phyloP scores from a whole-genome alignment of 2,888 invertebrate genomes.

The Pristionchus maxplancki region DNA sequence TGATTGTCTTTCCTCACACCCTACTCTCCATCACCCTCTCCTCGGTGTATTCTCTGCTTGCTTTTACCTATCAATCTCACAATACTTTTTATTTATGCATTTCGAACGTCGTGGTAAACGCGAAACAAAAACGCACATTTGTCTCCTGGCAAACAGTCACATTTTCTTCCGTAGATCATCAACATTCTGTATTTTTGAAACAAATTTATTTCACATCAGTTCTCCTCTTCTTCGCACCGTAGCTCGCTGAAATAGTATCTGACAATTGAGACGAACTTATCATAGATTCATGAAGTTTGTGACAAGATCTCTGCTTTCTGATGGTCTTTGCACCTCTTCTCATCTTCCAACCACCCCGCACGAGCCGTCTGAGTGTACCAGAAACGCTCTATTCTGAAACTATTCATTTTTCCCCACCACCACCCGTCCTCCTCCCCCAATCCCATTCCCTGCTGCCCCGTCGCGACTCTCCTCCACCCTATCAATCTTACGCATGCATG shows the following conservation, averaged over 20 bases:
- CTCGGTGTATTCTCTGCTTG: background rate
- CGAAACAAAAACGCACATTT: background rate
- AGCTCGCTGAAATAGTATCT: no score
- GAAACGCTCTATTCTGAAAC: no score
- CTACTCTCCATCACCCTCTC: background rate
- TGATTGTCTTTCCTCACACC: no score
- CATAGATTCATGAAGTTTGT: no score
- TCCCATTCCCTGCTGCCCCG: background rate
- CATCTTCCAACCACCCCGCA: no score
- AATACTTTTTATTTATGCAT: background rate
- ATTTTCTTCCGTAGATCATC: background rate
- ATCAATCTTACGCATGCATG: conserved; percentile 46
- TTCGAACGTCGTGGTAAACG: background rate
- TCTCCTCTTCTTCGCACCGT: no score
- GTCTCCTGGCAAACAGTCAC: background rate
- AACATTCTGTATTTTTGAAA: background rate
- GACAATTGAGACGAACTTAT: no score
- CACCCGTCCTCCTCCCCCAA: background rate
- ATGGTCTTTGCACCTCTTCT: no score
- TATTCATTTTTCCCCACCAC: no score
- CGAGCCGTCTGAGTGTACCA: no score
- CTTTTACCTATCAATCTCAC: background rate
- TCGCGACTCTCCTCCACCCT: background rate
- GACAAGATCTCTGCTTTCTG: no score
- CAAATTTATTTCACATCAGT: no score